phyloP scores from a whole-genome alignment of 1,140 invertebrate genomes.

The Drosophila pandora region DNA sequence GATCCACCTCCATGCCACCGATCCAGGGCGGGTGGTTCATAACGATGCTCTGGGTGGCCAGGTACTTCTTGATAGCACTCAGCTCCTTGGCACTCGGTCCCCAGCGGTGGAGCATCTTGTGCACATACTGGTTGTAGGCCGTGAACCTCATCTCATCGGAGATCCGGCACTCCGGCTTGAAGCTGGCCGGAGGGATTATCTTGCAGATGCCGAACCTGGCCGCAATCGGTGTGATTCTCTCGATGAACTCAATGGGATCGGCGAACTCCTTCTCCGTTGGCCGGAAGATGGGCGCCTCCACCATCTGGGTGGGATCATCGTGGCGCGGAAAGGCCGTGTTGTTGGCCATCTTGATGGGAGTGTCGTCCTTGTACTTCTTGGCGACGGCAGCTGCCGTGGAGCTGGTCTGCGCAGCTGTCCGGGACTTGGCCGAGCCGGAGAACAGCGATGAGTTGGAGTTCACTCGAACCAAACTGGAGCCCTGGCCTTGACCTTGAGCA shows the following conservation, averaged over 20 bases:
- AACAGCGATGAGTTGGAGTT: constrained; percentile 79
- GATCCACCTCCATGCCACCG: constrained; percentile 95
- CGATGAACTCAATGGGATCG: constrained; percentile 95
- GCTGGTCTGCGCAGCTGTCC: constrained; percentile 54
- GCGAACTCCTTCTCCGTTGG: constrained; percentile 94
- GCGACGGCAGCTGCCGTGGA: constrained; percentile 39
- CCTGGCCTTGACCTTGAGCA: not conserved
- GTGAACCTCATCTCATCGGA: constrained; percentile 94
- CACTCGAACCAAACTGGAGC: constrained; percentile 58
- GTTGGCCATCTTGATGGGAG: constrained; percentile 84
- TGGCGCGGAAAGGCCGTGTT: constrained; percentile 85
- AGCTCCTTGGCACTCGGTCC: constrained; percentile 94
- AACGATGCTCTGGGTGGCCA: constrained; percentile 90
- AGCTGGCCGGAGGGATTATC: constrained; percentile 93
- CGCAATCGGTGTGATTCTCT: constrained; percentile 91
- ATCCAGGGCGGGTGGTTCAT: constrained; percentile 91
- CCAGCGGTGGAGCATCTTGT: constrained; percentile 95
- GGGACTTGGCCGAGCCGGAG: constrained; percentile 76
- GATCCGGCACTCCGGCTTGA: constrained; percentile 95
- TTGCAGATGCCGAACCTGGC: constrained; percentile 94
- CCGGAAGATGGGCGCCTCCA: constrained; percentile 93
- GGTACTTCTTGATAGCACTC: constrained; percentile 93
- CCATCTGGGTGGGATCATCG: constrained; percentile 86
- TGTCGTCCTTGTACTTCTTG: constrained; percentile 81
- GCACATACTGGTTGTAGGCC: constrained; percentile 95